These are phyloP conservation scores for Euura lappo DNA, from an alignment of 1,140 invertebrate genomes.

Conservation along the genomic window DNA sequence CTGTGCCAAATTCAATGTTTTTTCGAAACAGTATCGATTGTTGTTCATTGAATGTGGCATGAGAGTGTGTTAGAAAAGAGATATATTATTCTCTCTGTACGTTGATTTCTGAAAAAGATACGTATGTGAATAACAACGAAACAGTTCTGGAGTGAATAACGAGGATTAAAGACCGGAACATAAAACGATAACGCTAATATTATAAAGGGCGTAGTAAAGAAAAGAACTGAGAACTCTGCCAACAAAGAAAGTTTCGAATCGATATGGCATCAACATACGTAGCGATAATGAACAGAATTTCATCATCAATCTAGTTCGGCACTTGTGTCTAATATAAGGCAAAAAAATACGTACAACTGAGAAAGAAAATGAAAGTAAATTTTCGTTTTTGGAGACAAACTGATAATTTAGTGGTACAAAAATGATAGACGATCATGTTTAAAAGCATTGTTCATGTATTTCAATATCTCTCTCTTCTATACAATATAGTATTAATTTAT, in stretches of 20 bases:
- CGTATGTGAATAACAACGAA: neutral
- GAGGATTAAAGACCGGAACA: neutral
- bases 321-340: too few relatives aligned
- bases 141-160: neutral
- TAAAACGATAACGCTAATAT: neutral
- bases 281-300: neutral
- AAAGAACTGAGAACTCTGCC: slow-evolving; percentile 21
- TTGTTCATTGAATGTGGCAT: slow-evolving; percentile 2
- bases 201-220: neutral
- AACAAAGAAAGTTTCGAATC: slow-evolving; percentile 47
- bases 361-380: slow-evolving; percentile 15
- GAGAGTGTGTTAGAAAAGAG: slow-evolving; percentile 40
- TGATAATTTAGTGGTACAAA: slow-evolving; percentile 55
- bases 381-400: slow-evolving; percentile 28
- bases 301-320: slow-evolving; percentile 17
- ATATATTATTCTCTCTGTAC: slow-evolving; percentile 34
- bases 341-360: slow-evolving; percentile 18
- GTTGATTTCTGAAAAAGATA: slow-evolving; percentile 1
- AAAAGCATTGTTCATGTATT: slow-evolving; percentile 62
- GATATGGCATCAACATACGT: slow-evolving; percentile 1
- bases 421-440: slow-evolving; percentile 61
- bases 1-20: slow-evolving; percentile 5
- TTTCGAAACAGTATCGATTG: slow-evolving; percentile 6
- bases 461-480: slow-evolving; percentile 60
- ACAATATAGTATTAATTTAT: slow-evolving; percentile 52